Evolutionary conservation across 1,140 invertebrate genomes (phyloP).

Genomic region (Thrips palmi): DNA sequence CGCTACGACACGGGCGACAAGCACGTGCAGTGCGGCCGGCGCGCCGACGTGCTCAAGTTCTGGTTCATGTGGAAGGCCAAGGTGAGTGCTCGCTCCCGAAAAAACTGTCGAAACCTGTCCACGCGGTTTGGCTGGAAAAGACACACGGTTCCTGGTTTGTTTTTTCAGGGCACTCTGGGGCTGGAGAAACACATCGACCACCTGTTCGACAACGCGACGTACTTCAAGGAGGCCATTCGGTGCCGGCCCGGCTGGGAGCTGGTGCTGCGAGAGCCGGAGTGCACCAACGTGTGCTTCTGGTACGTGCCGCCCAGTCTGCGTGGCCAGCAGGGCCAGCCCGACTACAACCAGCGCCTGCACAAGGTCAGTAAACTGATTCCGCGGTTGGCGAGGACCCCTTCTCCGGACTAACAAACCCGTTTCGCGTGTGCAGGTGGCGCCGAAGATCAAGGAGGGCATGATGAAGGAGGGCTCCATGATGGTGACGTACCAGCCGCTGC

Average conservation of each 20-base stretch:
- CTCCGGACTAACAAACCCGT: too few relatives aligned
- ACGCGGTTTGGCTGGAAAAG: constrained; percentile 3
- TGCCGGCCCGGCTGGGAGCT: constrained; percentile 49
- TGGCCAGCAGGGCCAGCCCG: constrained; percentile 31
- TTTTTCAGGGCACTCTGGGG: constrained; percentile 45
- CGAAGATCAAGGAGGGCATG: constrained; percentile 85
- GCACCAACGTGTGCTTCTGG: constrained; percentile 92
- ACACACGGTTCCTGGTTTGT: constrained; percentile 1
- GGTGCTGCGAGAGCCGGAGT: constrained; percentile 64
- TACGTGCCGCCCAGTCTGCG: constrained; percentile 68
- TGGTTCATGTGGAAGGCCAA: constrained; percentile 98
- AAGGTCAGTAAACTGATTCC: constrained; percentile 34
- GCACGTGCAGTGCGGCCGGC: constrained; percentile 79
- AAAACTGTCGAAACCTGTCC: too few relatives aligned
- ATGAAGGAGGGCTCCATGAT: constrained; percentile 87
- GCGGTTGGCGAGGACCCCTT: too few relatives aligned
- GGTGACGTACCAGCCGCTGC: constrained; percentile 82
- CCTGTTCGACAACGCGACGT: constrained; percentile 52
- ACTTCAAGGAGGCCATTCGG: constrained; percentile 47
- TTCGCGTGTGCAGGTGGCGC: constrained; percentile 43
- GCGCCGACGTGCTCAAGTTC: constrained; percentile 87
- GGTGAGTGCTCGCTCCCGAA: too few relatives aligned
- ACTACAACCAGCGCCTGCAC: constrained; percentile 49
- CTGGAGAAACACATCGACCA: constrained; percentile 62
- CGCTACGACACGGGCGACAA: constrained; percentile 85